Conservation (phyloP, 2,113 vertebrate genomes). For the Cinclus cinclus region DNA sequence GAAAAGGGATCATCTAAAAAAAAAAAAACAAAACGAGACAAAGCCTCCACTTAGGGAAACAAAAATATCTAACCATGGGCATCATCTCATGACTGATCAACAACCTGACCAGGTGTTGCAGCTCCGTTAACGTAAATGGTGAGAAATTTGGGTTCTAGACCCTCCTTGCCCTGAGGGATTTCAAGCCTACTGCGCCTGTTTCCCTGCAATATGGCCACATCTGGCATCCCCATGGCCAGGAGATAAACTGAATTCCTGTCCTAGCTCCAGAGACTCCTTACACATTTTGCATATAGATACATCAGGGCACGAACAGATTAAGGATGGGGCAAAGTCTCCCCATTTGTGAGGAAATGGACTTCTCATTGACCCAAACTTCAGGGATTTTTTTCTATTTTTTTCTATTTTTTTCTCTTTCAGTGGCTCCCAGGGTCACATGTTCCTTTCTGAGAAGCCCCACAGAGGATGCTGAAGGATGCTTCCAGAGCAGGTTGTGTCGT, state of each 20-base stretch:
- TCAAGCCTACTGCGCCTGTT: not conserved
- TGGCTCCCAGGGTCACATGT: not conserved
- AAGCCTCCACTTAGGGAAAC: not conserved
- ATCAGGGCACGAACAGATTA: not conserved
- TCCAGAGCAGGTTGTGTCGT: not conserved
- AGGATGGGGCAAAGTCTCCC: not conserved
- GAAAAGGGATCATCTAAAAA: not conserved
- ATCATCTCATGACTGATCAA: not conserved
- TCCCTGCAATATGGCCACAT: not conserved
- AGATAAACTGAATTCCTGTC: not conserved
- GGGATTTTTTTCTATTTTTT: not conserved
- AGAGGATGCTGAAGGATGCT: not conserved
- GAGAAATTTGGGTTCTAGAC: not conserved
- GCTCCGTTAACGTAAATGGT: rapidly evolving
- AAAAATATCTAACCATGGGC: not conserved
- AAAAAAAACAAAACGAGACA: not conserved
- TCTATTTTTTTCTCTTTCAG: not conserved
- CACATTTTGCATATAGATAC: not conserved
- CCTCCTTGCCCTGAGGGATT: not conserved
- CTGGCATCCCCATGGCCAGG: not conserved
- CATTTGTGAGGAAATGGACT: not conserved
- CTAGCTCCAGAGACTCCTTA: not conserved
- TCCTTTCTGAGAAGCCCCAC: not conserved
- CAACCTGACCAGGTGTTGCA: not conserved
- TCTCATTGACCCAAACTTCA: not conserved